A percentile compares a stretch with the other conserved stretches of the same genome.
These are phyloP conservation scores for Elymnias hypermnestra DNA, from an alignment of 1,140 invertebrate species.

Conservation along the genomic window DNA sequence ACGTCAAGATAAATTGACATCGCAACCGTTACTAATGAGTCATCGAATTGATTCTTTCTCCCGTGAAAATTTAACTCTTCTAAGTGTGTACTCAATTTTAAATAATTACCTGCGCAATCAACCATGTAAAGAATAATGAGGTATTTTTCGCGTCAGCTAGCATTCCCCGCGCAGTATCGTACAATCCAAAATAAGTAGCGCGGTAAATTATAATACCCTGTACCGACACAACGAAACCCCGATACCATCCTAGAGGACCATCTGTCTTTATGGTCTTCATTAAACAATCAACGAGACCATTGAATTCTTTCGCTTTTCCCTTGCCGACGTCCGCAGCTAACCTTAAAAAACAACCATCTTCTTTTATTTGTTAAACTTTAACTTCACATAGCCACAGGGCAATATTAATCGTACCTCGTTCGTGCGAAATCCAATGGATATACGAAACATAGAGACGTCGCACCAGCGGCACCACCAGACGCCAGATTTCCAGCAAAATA, in stretches of 20 bases:
- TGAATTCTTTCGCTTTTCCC: constrained; percentile 86
- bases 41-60: too few relatives aligned
- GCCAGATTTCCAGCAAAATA: constrained; percentile 92
- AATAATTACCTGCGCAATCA: constrained; percentile 85
- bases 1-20: too few relatives aligned
- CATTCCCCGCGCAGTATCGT: constrained; percentile 93
- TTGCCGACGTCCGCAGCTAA: constrained; percentile 92
- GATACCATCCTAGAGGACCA: constrained; percentile 89
- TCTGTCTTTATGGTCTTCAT: constrained; percentile 89
- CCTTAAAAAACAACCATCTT: constrained; percentile 52
- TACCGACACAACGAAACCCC: constrained; percentile 94
- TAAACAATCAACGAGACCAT: constrained; percentile 89
- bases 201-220: constrained; percentile 92
- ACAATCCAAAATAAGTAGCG: constrained; percentile 95
- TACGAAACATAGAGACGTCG: constrained; percentile 95
- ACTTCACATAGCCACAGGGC: not conserved
- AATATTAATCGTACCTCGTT: constrained; percentile 82
- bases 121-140: constrained; percentile 85
- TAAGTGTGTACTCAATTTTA: too few relatives aligned
- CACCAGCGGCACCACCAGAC: constrained; percentile 95
- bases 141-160: constrained; percentile 90
- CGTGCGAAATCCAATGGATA: constrained; percentile 97
- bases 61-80: too few relatives aligned
- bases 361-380: not conserved
- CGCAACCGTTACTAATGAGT: too few relatives aligned